Base-by-base conservation (phyloP, 2,113 vertebrate species). In the Nycticorax nycticorax region DNA sequence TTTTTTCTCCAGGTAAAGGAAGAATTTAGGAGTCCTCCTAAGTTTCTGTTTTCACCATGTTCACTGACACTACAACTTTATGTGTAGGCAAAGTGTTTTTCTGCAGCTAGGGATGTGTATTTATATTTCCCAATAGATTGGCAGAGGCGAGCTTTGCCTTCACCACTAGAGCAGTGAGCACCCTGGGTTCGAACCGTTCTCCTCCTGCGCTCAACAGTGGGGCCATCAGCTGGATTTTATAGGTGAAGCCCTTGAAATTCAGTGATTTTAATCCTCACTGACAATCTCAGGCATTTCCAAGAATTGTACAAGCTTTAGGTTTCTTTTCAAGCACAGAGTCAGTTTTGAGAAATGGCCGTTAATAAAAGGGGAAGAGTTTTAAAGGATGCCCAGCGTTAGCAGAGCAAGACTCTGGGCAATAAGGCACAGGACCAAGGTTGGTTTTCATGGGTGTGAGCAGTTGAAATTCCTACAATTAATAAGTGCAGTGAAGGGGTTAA, bases 401-500 rank as follows among this genome's bases (percentile, higher is more conserved):
- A 73, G 77, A 85, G n/a, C 3, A 6, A 56, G 33, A 55, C 19
- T 67, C 68, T 60, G n/a, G 85, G 83, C 88, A 32, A 2, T 35
- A 59, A 85, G 21, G 81, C 82, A 47, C 66, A 55, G 26, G 24
- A 45, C 39, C 14, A 47, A 75, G 94, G 66, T 3, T 73, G 35
- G n/a, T 91, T 57, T 66, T 75, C 16, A 16, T 19, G 63, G n/a
- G 48, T 35, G 39, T 2, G 2, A 82, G 50, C 32, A 53, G 60
- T 59, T 92, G 95, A 94, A 86, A 94, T 81, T 90, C 88, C 92
- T 94, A 64, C 91, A 96, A 75, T 97, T 96, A 98, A 35, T 63
- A 92, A 87, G 63, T 97, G 98, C 82, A 89, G 94, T 69, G 92
- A 97, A 98, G 93, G 98, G 98, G 98, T 98, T 98, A 98, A 98